Conservation (phyloP, 2,113 vertebrate species). For the Alligator mississippiensis region DNA sequence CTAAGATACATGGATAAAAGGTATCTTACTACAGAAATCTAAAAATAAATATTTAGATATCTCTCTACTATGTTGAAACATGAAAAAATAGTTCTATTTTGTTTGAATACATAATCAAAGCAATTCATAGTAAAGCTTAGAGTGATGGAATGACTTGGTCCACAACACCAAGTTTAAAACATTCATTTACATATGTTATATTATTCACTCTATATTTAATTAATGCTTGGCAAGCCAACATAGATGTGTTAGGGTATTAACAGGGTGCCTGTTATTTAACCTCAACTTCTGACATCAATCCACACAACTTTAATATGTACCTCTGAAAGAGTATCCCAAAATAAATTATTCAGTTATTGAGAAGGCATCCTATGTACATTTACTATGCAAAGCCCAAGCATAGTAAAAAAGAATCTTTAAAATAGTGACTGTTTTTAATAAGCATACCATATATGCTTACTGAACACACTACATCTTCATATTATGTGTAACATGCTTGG, state of each 20-base stretch:
- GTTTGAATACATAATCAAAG: neutral
- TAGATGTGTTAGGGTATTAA: slow-evolving; percentile 52
- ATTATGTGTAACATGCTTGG: neutral
- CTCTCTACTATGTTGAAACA: neutral
- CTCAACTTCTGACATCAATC: slow-evolving; percentile 74
- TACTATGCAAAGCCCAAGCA: slow-evolving; percentile 52
- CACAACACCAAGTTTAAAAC: slow-evolving; percentile 37
- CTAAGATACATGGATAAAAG: neutral
- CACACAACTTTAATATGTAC: slow-evolving; percentile 70
- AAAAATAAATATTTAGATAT: neutral
- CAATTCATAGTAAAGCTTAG: neutral
- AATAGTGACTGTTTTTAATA: neutral
- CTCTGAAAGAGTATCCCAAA: slow-evolving; percentile 69
- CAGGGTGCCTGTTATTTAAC: slow-evolving; percentile 70
- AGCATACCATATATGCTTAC: neutral
- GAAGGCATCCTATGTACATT: slow-evolving; percentile 38
- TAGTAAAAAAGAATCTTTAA: slow-evolving; percentile 15
- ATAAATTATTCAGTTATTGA: slow-evolving; percentile 71
- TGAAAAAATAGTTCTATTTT: neutral
- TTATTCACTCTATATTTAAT: slow-evolving; percentile 75
- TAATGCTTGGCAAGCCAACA: slow-evolving; percentile 50
- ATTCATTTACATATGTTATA: slow-evolving; percentile 63
- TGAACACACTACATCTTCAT: neutral
- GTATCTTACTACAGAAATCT: neutral
- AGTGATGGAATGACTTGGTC: neutral